A percentile compares a stretch with the other conserved stretches of the same genome.
phyloP scores from a whole-genome alignment of 1,140 invertebrate genomes.

The Lordiphosa stackelbergi region DNA sequence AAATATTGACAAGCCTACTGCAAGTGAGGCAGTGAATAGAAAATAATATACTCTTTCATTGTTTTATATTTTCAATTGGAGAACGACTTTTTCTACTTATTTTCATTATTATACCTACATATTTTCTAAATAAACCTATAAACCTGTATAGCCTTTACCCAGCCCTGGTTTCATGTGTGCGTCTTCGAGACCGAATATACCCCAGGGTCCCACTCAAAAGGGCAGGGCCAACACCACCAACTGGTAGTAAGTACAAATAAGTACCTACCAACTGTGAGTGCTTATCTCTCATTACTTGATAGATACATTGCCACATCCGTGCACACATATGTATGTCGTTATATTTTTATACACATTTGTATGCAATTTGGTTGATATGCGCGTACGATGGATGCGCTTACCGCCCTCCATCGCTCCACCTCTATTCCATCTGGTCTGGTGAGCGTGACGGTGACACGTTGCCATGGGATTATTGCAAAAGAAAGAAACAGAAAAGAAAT shows the following conservation, averaged over 20 bases:
- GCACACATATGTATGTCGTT: background rate
- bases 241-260: slow-evolving; percentile 3
- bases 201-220: no score
- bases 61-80: no score
- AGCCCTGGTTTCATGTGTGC: no score
- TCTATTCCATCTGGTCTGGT: slow-evolving; percentile 23
- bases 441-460: slow-evolving; percentile 63
- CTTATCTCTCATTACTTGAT: slow-evolving; percentile 10
- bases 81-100: no score
- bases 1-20: no score
- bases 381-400: slow-evolving; percentile 1
- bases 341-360: slow-evolving; percentile 5
- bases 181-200: no score
- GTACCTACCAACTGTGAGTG: background rate
- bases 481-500: slow-evolving; percentile 55
- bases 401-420: background rate
- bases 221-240: background rate
- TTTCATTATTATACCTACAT: no score
- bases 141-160: no score
- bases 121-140: no score
- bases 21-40: no score
- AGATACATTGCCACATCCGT: slow-evolving; percentile 1
- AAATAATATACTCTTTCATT: no score
- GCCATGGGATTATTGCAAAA: slow-evolving; percentile 51
- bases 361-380: slow-evolving; percentile 12